phyloP scores from a whole-genome alignment of 2,113 vertebrate genomes.

The Gallinago paraguaiae region DNA sequence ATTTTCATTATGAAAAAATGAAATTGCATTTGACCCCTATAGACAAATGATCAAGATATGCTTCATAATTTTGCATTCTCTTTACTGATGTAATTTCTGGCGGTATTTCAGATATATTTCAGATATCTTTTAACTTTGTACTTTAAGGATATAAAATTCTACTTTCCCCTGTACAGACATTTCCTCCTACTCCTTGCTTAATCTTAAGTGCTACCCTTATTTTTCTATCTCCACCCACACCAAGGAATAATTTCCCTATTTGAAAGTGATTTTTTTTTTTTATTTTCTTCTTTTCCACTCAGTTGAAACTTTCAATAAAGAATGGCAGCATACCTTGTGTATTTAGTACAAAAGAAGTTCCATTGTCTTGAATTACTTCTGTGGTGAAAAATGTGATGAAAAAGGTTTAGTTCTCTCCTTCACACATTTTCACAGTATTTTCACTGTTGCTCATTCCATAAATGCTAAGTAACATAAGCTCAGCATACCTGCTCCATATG shows the following conservation, averaged over 20 bases:
- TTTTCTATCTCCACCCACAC: slow-evolving; percentile 66
- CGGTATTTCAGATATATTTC: neutral
- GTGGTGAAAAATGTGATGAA: neutral
- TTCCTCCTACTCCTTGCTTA: slow-evolving; percentile 62
- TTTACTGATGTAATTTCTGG: neutral
- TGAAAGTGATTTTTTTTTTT: neutral
- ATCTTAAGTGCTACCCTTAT: slow-evolving; percentile 51
- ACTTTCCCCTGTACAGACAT: slow-evolving; percentile 41
- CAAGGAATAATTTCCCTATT: slow-evolving; percentile 37
- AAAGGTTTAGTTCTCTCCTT: neutral
- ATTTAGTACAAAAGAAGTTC: neutral
- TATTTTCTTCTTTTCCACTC: neutral
- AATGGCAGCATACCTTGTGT: neutral
- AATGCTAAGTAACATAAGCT: neutral
- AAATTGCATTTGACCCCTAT: neutral
- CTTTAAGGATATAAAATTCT: slow-evolving; percentile 26
- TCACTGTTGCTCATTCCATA: neutral
- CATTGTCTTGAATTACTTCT: neutral
- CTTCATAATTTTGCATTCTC: neutral
- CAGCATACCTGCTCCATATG: neutral
- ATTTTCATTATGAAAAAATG: neutral
- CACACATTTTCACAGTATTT: neutral
- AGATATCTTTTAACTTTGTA: slow-evolving; percentile 35
- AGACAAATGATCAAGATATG: neutral
- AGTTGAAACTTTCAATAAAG: slow-evolving; percentile 22